These are phyloP conservation scores for Drosophila hydei DNA, from an alignment of 1,140 invertebrate species.

Conservation along the genomic window DNA sequence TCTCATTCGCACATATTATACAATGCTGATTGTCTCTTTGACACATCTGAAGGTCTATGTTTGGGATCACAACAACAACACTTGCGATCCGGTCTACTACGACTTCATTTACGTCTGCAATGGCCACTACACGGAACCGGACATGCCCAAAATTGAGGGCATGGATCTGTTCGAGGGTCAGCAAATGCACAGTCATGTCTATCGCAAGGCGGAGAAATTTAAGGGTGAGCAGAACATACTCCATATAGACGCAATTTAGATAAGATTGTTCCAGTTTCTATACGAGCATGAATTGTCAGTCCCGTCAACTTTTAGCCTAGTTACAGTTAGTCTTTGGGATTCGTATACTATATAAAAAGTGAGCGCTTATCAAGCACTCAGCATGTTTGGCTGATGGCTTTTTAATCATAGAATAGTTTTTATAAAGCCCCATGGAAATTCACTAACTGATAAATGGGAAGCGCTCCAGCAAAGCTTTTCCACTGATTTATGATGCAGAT, in stretches of 20 bases:
- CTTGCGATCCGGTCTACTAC: slow-evolving; percentile 86
- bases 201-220: slow-evolving; percentile 90
- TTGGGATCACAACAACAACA: slow-evolving; percentile 86
- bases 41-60: slow-evolving; percentile 63
- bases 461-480: background rate
- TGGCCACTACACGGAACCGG: slow-evolving; percentile 91
- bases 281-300: background rate
- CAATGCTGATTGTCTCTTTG: background rate
- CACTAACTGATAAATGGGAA: slow-evolving; percentile 15
- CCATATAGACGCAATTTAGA: background rate
- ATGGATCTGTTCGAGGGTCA: slow-evolving; percentile 88
- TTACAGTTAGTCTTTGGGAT: slow-evolving; percentile 32
- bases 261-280: slow-evolving; percentile 11
- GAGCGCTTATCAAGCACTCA: slow-evolving; percentile 39
- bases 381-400: slow-evolving; percentile 4
- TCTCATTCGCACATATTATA: background rate
- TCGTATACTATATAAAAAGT: slow-evolving; percentile 46
- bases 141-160: slow-evolving; percentile 87
- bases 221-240: slow-evolving; percentile 75
- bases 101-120: slow-evolving; percentile 95
- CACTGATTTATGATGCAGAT: background rate
- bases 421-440: background rate
- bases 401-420: slow-evolving; percentile 18
- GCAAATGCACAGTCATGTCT: slow-evolving; percentile 93
- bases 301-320: slow-evolving; percentile 23